A percentile compares a stretch with the other conserved stretches of the same genome.
Evolutionary conservation across 2,797 vertebrate species (phyloP).

Genomic region (Lycodopsis pacificus): DNA sequence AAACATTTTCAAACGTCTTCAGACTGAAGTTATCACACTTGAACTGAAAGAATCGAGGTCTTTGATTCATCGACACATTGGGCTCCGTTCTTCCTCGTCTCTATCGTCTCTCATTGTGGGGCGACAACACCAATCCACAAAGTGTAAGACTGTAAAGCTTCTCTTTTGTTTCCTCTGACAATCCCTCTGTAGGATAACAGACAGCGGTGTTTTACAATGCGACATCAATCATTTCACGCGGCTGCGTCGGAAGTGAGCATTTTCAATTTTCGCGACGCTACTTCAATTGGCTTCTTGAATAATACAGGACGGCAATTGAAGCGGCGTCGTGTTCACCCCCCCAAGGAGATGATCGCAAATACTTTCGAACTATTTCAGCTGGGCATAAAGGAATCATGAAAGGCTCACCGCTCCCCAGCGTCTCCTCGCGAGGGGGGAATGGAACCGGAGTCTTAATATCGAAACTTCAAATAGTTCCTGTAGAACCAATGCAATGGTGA

Average conservation of each 20-base stretch:
- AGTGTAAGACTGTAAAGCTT: slow-evolving; percentile 32
- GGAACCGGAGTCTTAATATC: slow-evolving; percentile 82
- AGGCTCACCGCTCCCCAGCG: slow-evolving; percentile 73
- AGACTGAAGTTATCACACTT: neutral
- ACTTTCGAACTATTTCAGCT: slow-evolving; percentile 80
- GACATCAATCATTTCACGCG: slow-evolving; percentile 77
- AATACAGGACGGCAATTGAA: slow-evolving; percentile 76
- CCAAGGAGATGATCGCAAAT: slow-evolving; percentile 79
- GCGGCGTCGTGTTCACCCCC: slow-evolving; percentile 69
- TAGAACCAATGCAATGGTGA: slow-evolving; percentile 82
- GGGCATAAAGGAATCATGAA: slow-evolving; percentile 85
- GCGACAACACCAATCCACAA: slow-evolving; percentile 35
- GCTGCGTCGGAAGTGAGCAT: slow-evolving; percentile 66
- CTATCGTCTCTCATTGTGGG: neutral
- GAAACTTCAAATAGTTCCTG: slow-evolving; percentile 86
- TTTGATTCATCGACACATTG: neutral
- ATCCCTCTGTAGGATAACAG: slow-evolving; percentile 60
- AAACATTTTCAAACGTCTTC: neutral
- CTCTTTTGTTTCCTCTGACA: slow-evolving; percentile 43
- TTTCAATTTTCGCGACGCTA: slow-evolving; percentile 71
- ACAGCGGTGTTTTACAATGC: slow-evolving; percentile 59
- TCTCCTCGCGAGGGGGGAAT: slow-evolving; percentile 77
- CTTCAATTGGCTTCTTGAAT: slow-evolving; percentile 77
- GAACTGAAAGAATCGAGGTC: neutral
- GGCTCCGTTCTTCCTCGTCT: neutral